These are phyloP conservation scores for Isurus oxyrinchus DNA, from an alignment of 2,113 vertebrate species.

Conservation along the genomic window DNA sequence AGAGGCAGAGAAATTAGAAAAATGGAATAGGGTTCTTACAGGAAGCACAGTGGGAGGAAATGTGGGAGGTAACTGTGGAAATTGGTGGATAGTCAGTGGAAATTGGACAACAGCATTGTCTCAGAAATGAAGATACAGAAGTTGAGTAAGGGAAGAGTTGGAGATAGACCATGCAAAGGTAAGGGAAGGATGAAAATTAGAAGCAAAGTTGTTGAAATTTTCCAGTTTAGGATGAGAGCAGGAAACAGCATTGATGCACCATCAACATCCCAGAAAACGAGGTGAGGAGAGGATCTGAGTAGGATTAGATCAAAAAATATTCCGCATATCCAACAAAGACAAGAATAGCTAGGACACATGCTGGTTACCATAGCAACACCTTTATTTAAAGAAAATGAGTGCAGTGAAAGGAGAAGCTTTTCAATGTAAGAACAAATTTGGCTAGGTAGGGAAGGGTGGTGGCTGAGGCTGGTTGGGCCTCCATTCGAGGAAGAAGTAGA, in stretches of 20 bases:
- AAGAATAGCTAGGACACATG: no score
- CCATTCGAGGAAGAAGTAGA: neutral
- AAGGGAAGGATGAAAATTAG: neutral
- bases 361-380: neutral
- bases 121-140: no score
- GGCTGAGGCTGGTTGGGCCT: no score
- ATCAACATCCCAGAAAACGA: neutral
- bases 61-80: neutral
- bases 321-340: no score
- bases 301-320: neutral
- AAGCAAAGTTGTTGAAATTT: neutral
- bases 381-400: neutral
- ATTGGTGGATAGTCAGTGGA: no score
- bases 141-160: no score
- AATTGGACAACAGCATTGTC: no score
- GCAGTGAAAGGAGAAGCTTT: neutral
- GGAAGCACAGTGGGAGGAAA: no score
- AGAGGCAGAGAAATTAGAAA: neutral
- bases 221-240: neutral
- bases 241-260: neutral
- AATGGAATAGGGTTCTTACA: neutral
- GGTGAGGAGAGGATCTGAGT: neutral
- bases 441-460: neutral
- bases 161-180: no score
- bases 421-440: neutral